Base-by-base conservation (phyloP, 2,888 invertebrate species). In the Latheticus oryzae region DNA sequence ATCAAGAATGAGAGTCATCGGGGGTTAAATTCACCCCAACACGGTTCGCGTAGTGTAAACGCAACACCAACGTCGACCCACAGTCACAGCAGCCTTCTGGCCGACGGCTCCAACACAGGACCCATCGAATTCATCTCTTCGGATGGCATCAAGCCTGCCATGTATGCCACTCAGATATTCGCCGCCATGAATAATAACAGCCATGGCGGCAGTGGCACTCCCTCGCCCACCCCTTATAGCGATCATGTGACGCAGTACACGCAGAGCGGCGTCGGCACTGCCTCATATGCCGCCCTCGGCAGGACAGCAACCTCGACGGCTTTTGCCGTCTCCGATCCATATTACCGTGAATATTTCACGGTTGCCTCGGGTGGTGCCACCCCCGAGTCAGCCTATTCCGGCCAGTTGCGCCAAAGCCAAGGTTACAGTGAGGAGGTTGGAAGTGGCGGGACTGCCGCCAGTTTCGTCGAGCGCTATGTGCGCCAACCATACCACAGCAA, bases 261-360 rank as follows among this genome's bases (percentile, higher is more conserved):
- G 69, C 57, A 79, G 76, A 68, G 80, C 77, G 71, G 72, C 70
- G 62, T 81, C 80, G 76, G 70, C 15, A 61, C 64, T 13, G 63
- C 81, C 80, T 76, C 69, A 56, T 76, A 80, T 40, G 70, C 78
- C 15, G 66, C 72, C 35, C 73, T 78, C 33, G 75, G 73, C 24
- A 66, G 77, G 38, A 72, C 76, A 4, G 72, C 73, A 26, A 75
- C 74, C 74, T 81, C 84, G 52, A 80, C 86, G 37, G 81, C 86
- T 61, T 88, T 88, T 76, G 81, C 88, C 64, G 78, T 78, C 32
- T 81, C 86, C 67, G 89, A 89, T 73, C 88, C 88, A 61, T 90
- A 93, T 82, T 90, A 90, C 79, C 87, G 91, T 78, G 91, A 91
- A 79, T 90, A 90, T 77, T 90, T 89, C 78, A 84, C 86, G 60